Evolutionary conservation across 2,797 vertebrate genomes (phyloP).

Genomic region (Alcedo atthis): DNA sequence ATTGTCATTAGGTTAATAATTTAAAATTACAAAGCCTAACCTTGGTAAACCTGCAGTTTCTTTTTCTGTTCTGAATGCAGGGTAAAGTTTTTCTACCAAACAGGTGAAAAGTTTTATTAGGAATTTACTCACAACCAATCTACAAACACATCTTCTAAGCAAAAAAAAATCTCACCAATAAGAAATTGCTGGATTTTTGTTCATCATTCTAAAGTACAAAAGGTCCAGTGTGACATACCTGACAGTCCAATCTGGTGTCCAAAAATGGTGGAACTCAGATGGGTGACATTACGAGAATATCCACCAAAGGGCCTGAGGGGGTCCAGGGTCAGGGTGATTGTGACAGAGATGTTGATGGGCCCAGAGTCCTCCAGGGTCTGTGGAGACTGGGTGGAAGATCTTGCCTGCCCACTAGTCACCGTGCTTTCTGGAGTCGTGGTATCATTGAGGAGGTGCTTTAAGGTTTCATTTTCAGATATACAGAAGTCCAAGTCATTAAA

Average conservation of each 20-base stretch:
- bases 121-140: not conserved
- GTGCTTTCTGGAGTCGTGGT: slow-evolving; percentile 90
- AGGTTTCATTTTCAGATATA: slow-evolving; percentile 96
- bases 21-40: not conserved
- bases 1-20: not conserved
- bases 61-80: not conserved
- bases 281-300: slow-evolving; percentile 96
- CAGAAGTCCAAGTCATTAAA: slow-evolving; percentile 98
- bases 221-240: slow-evolving; percentile 76
- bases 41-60: not conserved
- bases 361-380: slow-evolving; percentile 91
- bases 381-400: slow-evolving; percentile 89
- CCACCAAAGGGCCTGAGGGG: slow-evolving; percentile 93
- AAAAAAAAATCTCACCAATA: not conserved
- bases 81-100: not conserved
- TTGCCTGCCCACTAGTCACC: slow-evolving; percentile 87
- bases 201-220: not conserved
- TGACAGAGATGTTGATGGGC: slow-evolving; percentile 93
- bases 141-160: not conserved
- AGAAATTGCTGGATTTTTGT: not conserved
- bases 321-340: slow-evolving; percentile 94
- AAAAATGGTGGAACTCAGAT: slow-evolving; percentile 90
- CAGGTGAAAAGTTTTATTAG: not conserved
- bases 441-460: slow-evolving; percentile 95
- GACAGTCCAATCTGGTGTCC: slow-evolving; percentile 94